Evolutionary conservation across 2,888 invertebrate species (phyloP), one percentile per base, ranked within the genome.

Genomic region (Dicycla oo): DNA sequence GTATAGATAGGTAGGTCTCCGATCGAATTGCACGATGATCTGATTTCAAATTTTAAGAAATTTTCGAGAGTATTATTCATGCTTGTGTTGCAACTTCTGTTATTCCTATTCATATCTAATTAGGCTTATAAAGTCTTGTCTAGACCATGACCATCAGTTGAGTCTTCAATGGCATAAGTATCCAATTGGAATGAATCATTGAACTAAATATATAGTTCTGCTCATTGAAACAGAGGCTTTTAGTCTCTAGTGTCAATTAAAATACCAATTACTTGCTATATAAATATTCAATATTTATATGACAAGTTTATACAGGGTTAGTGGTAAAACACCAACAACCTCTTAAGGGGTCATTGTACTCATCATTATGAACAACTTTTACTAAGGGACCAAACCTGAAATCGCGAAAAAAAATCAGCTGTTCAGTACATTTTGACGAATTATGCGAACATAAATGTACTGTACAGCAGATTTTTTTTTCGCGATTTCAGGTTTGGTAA

Each of bases 221-320:
- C 10, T 47, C 15, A 51, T 51, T 51, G 23, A 70, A 77, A 51
- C 11, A 57, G 76, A 43, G 43, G 11, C 6, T 70, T 66, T 51
- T 69, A 34, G 70, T 40, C 45, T 30, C 20, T 40, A 69, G 70
- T 40, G 30, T 20, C 70, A 58, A 69, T 74, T 58, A 58, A 74
- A 58, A 40, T 58, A 69, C 51, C 78, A 74, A 57, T 77, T 76
- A 69, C 38, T 67, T 49, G 56, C 56, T 8, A 38, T 57, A 57
- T n/a, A 40, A 13, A 65, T 53, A 40, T 43, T n/a, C n/a, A n/a
- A n/a, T n/a, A n/a, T n/a, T n/a, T n/a, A n/a, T n/a, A n/a, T n/a
- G n/a, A n/a, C n/a, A n/a, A n/a, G n/a, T n/a, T n/a, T n/a, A n/a
- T n/a, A n/a, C n/a, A n/a, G n/a, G n/a, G n/a, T n/a, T n/a, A n/a